phyloP scores from a whole-genome alignment of 2,113 vertebrate genomes.

The Ptilonorhynchus violaceus region DNA sequence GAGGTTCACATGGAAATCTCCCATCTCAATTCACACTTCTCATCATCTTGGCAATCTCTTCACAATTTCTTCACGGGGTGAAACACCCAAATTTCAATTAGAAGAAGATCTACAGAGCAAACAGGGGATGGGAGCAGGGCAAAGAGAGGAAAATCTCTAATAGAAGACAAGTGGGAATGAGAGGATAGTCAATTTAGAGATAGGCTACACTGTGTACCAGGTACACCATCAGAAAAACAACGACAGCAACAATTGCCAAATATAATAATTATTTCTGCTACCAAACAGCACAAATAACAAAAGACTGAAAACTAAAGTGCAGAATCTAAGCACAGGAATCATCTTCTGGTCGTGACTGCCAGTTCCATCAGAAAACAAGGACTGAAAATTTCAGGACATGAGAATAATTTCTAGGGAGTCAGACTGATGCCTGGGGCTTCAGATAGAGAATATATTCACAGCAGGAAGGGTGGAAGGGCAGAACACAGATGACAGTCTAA shows the following conservation, averaged over 20 bases:
- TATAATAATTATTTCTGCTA: neutral
- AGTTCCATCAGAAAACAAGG: neutral
- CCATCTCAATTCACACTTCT: neutral
- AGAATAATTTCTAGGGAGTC: neutral
- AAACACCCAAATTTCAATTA: neutral
- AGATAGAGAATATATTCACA: neutral
- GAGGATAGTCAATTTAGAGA: neutral
- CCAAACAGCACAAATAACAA: neutral
- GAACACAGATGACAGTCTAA: neutral
- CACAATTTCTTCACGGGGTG: neutral
- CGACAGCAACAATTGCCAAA: neutral
- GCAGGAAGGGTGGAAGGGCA: neutral
- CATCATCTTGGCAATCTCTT: neutral
- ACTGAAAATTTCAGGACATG: neutral
- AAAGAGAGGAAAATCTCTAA: neutral
- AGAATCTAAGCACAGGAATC: neutral
- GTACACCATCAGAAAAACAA: neutral
- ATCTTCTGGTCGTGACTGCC: neutral
- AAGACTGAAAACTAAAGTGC: neutral
- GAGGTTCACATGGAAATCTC: neutral
- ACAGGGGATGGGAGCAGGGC: neutral
- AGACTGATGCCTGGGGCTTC: neutral
- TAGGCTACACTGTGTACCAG: neutral
- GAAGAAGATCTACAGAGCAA: neutral
- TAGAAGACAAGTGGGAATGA: neutral